Base-by-base conservation (phyloP, 2,113 vertebrate species). In the Clarias batrachus region DNA sequence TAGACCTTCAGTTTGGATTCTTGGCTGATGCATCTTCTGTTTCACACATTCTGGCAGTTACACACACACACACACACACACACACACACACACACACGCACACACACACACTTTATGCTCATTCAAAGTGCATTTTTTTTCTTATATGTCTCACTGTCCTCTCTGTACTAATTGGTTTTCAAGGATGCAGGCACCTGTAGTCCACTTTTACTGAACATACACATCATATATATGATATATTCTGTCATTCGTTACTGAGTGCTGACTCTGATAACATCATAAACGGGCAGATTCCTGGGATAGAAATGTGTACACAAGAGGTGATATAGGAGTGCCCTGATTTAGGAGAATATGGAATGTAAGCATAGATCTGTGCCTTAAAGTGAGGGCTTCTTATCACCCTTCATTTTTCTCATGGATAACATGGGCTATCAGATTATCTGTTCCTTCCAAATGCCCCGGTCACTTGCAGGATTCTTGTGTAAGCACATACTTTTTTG, bases 361-460 rank as follows among this genome's bases (percentile, higher is more conserved):
- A 85, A 87, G 84, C 86, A 87, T 82, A 85, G 57, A 89, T 71
- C 13, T 33, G 33, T 87, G 59, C 81, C 60, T 76, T 82, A 33
- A 13, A 71, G 62, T 60, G 30, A 77, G 81, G 12, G n/a, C 74
- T 54, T 73, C 59, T 85, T 54, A 66, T 83, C 86, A 57, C 52
- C 82, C 57, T 83, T 62, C 48, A 62, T 87, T 86, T 27, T 59
- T 79, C 74, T 82, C 52, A 73, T 9, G 16, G 27, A 70, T 16
- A 87, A 60, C 68, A 57, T 33, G 60, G 37, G 57, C 54, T 86
- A 84, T 78, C 68, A 82, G 30, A 60, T 82, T 68, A 80, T 88
- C 85, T 74, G 65, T 85, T 88, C 86, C 82, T 66, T 86, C 33
- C 27, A 13, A 30, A 37, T 66, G 86, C 85, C 85, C 68, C 84